Evolutionary conservation across 37 sponge, comb jelly and placozoan genomes (phyloP).

Genomic region (Mnemiopsis leidyi): DNA sequence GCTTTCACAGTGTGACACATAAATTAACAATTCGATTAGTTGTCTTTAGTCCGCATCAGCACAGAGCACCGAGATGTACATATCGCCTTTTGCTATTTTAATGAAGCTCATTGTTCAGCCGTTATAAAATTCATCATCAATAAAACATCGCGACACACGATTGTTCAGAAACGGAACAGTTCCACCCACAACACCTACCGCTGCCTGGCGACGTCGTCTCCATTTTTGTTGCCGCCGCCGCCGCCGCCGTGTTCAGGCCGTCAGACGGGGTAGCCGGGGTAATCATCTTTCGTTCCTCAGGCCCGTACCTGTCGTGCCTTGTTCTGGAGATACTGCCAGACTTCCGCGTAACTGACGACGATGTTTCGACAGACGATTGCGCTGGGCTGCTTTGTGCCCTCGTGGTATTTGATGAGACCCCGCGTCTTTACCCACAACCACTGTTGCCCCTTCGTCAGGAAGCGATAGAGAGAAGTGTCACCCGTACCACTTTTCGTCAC

Average conservation of each 20-base stretch:
- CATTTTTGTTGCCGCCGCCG: neutral
- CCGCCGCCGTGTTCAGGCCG: neutral
- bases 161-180: too few species aligned
- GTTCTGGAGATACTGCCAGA: constrained; percentile 59
- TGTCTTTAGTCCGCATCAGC: neutral
- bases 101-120: neutral
- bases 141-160: neutral
- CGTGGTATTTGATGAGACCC: constrained; percentile 14
- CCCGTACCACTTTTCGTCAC: constrained; percentile 46
- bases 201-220: neutral
- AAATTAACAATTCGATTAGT: neutral
- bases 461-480: constrained; percentile 39
- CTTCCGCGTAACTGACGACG: constrained; percentile 49
- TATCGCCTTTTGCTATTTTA: neutral
- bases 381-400: constrained; percentile 21
- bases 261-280: neutral
- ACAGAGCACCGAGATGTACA: neutral
- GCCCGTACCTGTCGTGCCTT: constrained; percentile 61
- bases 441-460: constrained; percentile 59
- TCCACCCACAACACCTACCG: constrained; percentile 1
- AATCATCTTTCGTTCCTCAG: neutral
- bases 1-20: neutral
- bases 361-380: constrained; percentile 40
- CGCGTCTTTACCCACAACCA: constrained; percentile 61
- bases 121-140: neutral